These are phyloP conservation scores for Cinclus mexicanus DNA, from an alignment of 2,113 vertebrate genomes.

Conservation along the genomic window DNA sequence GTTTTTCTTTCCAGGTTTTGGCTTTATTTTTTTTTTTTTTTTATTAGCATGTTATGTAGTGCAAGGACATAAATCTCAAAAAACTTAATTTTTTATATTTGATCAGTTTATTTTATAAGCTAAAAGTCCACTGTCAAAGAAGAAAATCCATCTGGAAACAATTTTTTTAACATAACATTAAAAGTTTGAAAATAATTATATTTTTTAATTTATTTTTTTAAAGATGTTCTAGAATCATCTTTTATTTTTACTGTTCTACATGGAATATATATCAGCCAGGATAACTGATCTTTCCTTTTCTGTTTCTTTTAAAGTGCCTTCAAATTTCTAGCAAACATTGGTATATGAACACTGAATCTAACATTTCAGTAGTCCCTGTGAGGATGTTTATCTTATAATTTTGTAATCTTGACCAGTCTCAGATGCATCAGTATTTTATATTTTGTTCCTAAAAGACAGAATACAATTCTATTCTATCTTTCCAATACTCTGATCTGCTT, in stretches of 20 bases:
- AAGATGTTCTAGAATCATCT: background rate
- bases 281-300: background rate
- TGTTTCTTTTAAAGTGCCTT: background rate
- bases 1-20: background rate
- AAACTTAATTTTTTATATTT: background rate
- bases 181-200: background rate
- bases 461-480: background rate
- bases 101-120: background rate
- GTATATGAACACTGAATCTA: background rate
- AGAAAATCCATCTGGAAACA: background rate
- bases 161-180: background rate
- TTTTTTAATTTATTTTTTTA: background rate
- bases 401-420: background rate
- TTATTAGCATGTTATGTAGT: background rate
- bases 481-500: background rate
- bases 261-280: background rate
- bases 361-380: background rate
- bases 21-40: background rate
- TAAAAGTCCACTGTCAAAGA: fast-evolving
- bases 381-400: background rate
- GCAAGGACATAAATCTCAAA: background rate
- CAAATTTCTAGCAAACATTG: background rate
- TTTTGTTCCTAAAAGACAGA: background rate
- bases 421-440: background rate
- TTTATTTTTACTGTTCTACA: background rate